Evolutionary conservation across 2,113 vertebrate genomes (phyloP).

Genomic region (Crotalus viridis): DNA sequence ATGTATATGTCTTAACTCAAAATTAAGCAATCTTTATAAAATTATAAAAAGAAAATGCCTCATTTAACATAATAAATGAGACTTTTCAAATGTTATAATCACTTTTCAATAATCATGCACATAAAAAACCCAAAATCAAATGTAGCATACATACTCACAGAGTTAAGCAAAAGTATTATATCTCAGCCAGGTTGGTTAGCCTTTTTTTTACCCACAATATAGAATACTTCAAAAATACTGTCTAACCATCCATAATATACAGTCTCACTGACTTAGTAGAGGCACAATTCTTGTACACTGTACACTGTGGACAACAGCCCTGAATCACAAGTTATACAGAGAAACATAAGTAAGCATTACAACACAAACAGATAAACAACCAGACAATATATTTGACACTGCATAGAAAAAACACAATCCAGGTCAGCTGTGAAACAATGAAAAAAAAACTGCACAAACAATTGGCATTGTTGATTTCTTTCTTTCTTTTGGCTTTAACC

Average conservation of each 20-base stretch:
- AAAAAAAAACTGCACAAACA: conserved; percentile 65
- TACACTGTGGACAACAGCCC: conserved; percentile 83
- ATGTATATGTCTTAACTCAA: conserved; percentile 62
- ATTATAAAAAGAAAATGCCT: conserved; percentile 58
- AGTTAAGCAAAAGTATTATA: conserved; percentile 60
- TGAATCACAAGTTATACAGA: conserved; percentile 82
- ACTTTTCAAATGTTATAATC: conserved; percentile 67
- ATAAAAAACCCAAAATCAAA: conserved; percentile 55
- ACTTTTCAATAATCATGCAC: conserved; percentile 81
- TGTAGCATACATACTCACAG: conserved; percentile 65
- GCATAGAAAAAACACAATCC: conserved; percentile 91
- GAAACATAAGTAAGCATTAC: conserved; percentile 82
- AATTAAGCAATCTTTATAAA: conserved; percentile 66
- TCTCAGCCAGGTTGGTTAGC: conserved; percentile 62
- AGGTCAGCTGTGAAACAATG: conserved; percentile 77
- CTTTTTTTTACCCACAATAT: conserved; percentile 67
- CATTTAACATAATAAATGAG: conserved; percentile 58
- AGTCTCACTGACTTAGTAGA: conserved; percentile 81
- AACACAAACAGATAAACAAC: conserved; percentile 83
- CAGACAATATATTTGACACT: conserved; percentile 82
- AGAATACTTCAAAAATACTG: conserved; percentile 66
- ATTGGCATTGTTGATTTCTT: conserved; percentile 61
- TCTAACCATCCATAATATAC: conserved; percentile 71
- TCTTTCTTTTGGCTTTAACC: conserved; percentile 73
- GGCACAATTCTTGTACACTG: conserved; percentile 84